Conservation (phyloP, 2,888 invertebrate genomes). For the Lasioglossum calceatum region DNA sequence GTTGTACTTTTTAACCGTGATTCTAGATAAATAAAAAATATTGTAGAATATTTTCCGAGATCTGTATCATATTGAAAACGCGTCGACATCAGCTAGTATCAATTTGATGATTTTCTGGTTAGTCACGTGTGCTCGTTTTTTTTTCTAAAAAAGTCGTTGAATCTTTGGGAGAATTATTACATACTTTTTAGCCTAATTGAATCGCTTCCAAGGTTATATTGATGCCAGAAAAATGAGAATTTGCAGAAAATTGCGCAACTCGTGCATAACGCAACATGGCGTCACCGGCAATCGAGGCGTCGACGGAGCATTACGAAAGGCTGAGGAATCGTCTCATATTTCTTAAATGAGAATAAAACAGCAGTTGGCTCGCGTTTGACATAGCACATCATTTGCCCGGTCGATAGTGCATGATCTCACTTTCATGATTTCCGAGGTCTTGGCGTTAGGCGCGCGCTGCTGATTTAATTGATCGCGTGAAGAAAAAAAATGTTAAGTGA, state of each 20-base stretch:
- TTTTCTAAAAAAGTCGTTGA: background rate
- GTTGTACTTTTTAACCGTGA: too few species aligned
- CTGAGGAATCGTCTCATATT: background rate
- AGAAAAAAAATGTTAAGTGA: background rate
- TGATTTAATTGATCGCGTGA: slow-evolving; percentile 11
- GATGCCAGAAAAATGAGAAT: slow-evolving; percentile 6
- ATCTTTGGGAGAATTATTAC: background rate
- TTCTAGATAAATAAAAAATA: too few species aligned
- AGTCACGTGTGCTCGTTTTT: background rate
- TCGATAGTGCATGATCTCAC: slow-evolving; percentile 15
- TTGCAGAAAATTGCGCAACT: slow-evolving; percentile 4
- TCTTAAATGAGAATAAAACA: background rate
- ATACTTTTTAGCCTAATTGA: background rate
- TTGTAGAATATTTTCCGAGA: too few species aligned
- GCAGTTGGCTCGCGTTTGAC: background rate
- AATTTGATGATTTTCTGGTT: background rate
- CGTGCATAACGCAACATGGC: slow-evolving; percentile 4
- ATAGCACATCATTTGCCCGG: background rate
- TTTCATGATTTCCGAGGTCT: background rate
- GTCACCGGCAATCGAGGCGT: slow-evolving; percentile 4
- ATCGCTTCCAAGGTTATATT: background rate
- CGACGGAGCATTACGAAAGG: background rate
- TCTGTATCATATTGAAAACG: too few species aligned
- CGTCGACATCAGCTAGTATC: background rate
- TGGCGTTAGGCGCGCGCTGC: background rate